A percentile compares a stretch with the other conserved stretches of the same genome.
Evolutionary conservation across 1,140 invertebrate genomes (phyloP).

Genomic region (Drosophila busckii): DNA sequence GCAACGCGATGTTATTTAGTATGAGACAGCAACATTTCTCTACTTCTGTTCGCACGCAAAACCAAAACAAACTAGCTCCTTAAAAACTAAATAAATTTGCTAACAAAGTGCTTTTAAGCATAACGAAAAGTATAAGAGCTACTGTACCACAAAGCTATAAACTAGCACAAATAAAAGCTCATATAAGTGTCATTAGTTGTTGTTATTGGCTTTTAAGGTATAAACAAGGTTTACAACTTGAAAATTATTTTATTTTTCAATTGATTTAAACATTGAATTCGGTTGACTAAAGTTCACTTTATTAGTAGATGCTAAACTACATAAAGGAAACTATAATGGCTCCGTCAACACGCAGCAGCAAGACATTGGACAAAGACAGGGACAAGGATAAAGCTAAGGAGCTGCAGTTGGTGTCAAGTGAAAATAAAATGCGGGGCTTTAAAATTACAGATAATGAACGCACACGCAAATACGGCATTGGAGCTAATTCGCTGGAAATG

Average conservation of each 20-base stretch:
- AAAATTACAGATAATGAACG: slow-evolving; percentile 85
- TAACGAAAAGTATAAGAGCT: too few relatives aligned
- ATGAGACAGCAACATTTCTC: neutral
- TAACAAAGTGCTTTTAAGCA: too few relatives aligned
- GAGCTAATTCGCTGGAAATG: slow-evolving; percentile 83
- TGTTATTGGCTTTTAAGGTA: too few relatives aligned
- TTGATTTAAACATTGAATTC: neutral
- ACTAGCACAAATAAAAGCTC: too few relatives aligned
- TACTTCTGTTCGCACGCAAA: neutral
- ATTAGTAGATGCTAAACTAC: slow-evolving; percentile 55
- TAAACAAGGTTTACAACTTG: slow-evolving; percentile 42
- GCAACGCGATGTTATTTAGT: neutral
- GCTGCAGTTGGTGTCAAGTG: too few relatives aligned
- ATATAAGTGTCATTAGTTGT: too few relatives aligned
- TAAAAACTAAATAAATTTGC: slow-evolving; percentile 20
- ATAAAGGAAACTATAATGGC: slow-evolving; percentile 69
- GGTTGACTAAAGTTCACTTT: neutral
- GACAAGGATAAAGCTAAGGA: slow-evolving; percentile 21
- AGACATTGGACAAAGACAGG: slow-evolving; percentile 17
- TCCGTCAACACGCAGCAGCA: slow-evolving; percentile 59
- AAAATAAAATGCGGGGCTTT: slow-evolving; percentile 84
- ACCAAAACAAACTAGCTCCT: slow-evolving; percentile 17
- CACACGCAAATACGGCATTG: slow-evolving; percentile 84
- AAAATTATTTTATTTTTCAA: neutral
- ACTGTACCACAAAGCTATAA: too few relatives aligned